Evolutionary conservation across 23 tunicate genomes (phyloP), one percentile per base, ranked within the genome.

Genomic region (Oikopleura dioica): DNA sequence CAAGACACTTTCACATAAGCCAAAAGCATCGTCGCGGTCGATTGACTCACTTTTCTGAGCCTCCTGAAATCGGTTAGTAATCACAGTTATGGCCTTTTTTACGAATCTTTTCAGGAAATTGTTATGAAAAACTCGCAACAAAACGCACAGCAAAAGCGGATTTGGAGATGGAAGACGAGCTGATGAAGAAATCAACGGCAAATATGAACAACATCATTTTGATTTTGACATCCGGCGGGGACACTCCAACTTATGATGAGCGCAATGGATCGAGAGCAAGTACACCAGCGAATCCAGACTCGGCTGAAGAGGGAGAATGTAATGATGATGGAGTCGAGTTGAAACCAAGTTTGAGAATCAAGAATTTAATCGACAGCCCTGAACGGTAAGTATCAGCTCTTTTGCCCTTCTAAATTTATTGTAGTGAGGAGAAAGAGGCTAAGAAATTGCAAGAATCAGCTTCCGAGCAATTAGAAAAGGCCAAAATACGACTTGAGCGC

Each of bases 261-360:
- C 55, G 16, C 55, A 21, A 44, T 21, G 72, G 72, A 23, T 63
- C 72, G 5, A 31, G 33, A 23, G 26, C 30, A 12, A 44, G 55
- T 16, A 9, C 55, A 44, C 55, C 16, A 16, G 55, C 55, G 9
- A 31, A 63, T 2, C 29, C 32, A 16, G 72, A 63, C 16, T 12
- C 30, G 16, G 72, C 72, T 16, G 72, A 63, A 28, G 72, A 63
- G 33, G 72, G 72, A 16, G 72, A 63, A 28, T 63, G 72, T 63
- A 63, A 63, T 63, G 72, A 63, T 63, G 72, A 63, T 28, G 72
- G 72, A 24, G 72, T 63, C 5, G 72, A 63, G 33, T 28, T 63
- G 26, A 63, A 63, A 63, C 72, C 72, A 63, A 16, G 32, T 28
- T 28, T 63, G 72, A 21, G 55, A 9, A 44, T 44, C 55, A n/a